Percentiles rank a stretch among this genome's conserved stretches.
These are phyloP conservation scores for Tetranychus cinnabarinus DNA, from an alignment of 1,140 invertebrate species.

Conservation along the genomic window DNA sequence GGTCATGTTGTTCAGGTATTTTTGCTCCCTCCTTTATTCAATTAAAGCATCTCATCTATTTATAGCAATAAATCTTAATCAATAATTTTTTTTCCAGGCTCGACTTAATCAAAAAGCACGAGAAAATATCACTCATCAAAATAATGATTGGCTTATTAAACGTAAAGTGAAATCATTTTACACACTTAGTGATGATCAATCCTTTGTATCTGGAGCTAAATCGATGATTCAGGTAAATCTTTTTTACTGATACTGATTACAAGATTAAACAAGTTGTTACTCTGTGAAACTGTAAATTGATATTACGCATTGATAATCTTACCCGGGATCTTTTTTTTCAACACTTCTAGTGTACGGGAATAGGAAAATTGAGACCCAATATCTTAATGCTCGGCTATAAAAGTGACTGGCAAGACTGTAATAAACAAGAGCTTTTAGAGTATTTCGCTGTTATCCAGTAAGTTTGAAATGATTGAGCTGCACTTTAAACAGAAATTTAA, in stretches of 20 bases:
- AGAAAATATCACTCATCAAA: neutral
- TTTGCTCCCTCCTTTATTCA: constrained; percentile 16
- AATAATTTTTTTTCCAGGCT: neutral
- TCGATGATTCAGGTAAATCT: constrained; percentile 14
- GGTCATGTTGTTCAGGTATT: constrained; percentile 36
- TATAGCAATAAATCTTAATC: neutral
- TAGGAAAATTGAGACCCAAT: constrained; percentile 72
- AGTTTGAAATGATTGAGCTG: constrained; percentile 21
- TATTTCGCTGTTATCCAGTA: constrained; percentile 27
- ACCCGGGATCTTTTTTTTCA: too few species aligned
- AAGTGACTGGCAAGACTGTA: constrained; percentile 20
- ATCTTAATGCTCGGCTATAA: constrained; percentile 48
- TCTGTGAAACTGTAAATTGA: too few species aligned
- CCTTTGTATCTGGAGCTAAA: constrained; percentile 36
- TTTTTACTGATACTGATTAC: too few species aligned
- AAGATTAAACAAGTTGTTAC: too few species aligned
- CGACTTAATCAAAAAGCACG: neutral
- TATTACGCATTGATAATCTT: too few species aligned
- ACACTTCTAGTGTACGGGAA: constrained; percentile 28
- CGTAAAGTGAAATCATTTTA: constrained; percentile 29
- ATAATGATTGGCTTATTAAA: constrained; percentile 22
- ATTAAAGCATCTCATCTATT: neutral
- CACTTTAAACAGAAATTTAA: too few species aligned
- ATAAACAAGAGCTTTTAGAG: constrained; percentile 19
- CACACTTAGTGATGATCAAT: constrained; percentile 24